Percentiles rank a stretch among this genome's conserved stretches.
Evolutionary conservation across 2,888 invertebrate genomes (phyloP).

Genomic region (Ophioninae sp.): DNA sequence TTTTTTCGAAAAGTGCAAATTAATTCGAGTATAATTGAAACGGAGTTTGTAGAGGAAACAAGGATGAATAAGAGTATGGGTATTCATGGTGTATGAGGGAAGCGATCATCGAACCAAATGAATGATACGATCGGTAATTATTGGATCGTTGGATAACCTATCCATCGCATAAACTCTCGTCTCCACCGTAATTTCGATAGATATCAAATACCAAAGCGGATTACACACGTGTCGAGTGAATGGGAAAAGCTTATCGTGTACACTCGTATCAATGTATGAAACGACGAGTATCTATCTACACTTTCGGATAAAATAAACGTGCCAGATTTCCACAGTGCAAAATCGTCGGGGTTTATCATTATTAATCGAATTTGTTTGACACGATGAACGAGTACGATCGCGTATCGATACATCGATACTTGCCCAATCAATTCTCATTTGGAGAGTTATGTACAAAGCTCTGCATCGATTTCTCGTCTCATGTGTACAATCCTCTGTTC

Average conservation of each 20-base stretch:
- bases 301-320: not conserved
- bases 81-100: not conserved
- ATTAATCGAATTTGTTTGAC: slow-evolving; percentile 42
- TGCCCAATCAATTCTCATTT: not conserved
- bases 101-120: slow-evolving; percentile 1
- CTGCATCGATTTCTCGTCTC: not conserved
- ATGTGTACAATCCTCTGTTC: not conserved
- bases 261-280: not conserved
- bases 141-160: not conserved
- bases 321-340: not conserved
- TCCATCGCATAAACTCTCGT: slow-evolving; percentile 13
- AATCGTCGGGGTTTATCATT: slow-evolving; percentile 40
- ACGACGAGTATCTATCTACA: not conserved
- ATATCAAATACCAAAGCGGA: slow-evolving; percentile 37
- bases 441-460: slow-evolving; percentile 8
- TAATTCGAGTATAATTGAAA: not conserved
- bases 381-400: not conserved
- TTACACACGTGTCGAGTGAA: slow-evolving; percentile 24
- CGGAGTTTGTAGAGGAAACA: not conserved
- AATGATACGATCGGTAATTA: slow-evolving; percentile 19
- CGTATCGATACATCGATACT: not conserved
- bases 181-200: slow-evolving; percentile 24
- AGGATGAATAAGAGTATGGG: not conserved
- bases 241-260: slow-evolving; percentile 27
- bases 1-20: not conserved